Conservation (phyloP, 2,113 vertebrate species). For the Hemichromis elongatus region DNA sequence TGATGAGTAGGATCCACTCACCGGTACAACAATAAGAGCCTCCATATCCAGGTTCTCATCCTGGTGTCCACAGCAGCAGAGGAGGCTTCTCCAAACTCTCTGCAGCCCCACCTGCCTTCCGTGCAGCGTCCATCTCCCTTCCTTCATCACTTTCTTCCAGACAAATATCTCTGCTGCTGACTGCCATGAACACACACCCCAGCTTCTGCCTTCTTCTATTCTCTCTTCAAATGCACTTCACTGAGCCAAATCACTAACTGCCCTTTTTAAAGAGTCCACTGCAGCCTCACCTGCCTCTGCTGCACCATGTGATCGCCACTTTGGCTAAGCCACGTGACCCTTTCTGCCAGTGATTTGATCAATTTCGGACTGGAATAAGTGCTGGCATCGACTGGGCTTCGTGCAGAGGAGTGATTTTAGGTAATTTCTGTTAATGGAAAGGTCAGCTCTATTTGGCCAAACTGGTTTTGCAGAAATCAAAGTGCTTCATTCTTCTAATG, state of each 20-base stretch:
- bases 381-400: constrained; percentile 20
- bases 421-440: constrained; percentile 12
- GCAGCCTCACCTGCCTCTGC: constrained; percentile 31
- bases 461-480: background rate
- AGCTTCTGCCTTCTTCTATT: background rate
- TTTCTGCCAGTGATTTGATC: background rate
- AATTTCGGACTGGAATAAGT: constrained; percentile 35
- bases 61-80: constrained; percentile 21
- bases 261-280: background rate
- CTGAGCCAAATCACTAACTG: background rate
- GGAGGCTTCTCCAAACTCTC: constrained; percentile 13
- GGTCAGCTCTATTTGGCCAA: background rate
- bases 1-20: constrained; percentile 31
- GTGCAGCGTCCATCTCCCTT: background rate
- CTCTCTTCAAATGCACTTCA: background rate
- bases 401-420: constrained; percentile 14
- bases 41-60: constrained; percentile 41
- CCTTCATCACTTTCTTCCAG: constrained; percentile 5
- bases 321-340: constrained; percentile 1
- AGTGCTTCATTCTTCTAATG: background rate
- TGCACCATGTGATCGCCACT: constrained; percentile 15
- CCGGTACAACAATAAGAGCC: constrained; percentile 57
- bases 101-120: background rate
- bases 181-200: background rate
- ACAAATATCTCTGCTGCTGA: background rate